phyloP scores from a whole-genome alignment of 2,113 vertebrate genomes.

The Benitochromis conjunctus region DNA sequence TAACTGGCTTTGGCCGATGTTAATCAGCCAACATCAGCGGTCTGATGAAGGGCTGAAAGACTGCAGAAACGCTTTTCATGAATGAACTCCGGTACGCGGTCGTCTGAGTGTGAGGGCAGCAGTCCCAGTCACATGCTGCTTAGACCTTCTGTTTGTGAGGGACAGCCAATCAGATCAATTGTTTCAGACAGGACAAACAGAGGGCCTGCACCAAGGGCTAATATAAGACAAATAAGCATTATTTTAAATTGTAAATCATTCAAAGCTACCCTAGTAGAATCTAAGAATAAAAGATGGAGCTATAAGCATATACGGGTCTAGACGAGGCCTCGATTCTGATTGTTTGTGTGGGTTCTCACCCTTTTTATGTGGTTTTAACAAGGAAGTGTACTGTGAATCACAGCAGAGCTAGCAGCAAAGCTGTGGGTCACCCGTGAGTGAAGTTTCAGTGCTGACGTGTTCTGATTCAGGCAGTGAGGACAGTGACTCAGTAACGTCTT shows the following conservation, averaged over 20 bases:
- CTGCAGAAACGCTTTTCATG: not conserved
- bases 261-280: not conserved
- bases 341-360: not conserved
- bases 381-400: not conserved
- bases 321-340: not conserved
- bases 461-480: not conserved
- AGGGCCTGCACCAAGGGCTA: not conserved
- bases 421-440: not conserved
- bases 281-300: not conserved
- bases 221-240: not conserved
- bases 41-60: not conserved
- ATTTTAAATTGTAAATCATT: not conserved
- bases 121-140: not conserved
- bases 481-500: not conserved
- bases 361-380: not conserved
- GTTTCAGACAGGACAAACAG: not conserved
- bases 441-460: not conserved
- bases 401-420: not conserved
- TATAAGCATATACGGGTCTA: not conserved
- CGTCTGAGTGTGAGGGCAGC: not conserved
- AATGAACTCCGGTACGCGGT: not conserved
- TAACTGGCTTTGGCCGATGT: not conserved
- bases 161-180: not conserved
- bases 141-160: not conserved
- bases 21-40: not conserved